Evolutionary conservation across 2,113 vertebrate species (phyloP).

Genomic region (Irena cyanogastra): DNA sequence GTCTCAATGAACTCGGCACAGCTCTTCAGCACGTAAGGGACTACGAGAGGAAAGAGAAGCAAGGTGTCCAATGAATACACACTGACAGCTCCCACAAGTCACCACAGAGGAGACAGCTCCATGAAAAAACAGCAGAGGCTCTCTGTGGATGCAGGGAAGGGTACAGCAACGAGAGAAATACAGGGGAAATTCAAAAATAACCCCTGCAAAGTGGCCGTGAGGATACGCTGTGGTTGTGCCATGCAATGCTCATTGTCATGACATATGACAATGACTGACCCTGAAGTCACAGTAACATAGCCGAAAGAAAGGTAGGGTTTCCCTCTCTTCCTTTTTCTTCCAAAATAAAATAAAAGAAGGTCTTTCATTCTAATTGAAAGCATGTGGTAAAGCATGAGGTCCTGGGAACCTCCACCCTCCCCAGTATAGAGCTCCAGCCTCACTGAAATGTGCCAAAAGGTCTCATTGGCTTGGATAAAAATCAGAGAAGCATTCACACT

Average conservation of each 20-base stretch:
- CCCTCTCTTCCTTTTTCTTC: neutral
- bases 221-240: neutral
- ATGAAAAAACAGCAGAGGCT: neutral
- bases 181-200: neutral
- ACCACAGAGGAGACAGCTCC: neutral
- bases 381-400: neutral
- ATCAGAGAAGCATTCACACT: constrained; percentile 27
- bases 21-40: constrained; percentile 92
- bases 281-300: neutral
- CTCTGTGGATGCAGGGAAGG: neutral
- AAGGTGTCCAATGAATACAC: neutral
- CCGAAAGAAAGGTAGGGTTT: neutral
- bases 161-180: neutral
- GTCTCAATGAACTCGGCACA: constrained; percentile 97
- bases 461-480: constrained; percentile 45
- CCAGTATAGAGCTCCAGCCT: neutral
- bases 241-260: neutral
- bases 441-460: neutral
- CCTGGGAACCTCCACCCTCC: neutral
- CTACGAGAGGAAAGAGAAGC: constrained; percentile 65
- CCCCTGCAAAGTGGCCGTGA: neutral
- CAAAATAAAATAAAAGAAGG: neutral
- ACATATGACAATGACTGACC: neutral
- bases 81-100: neutral
- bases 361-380: constrained; percentile 34